Conservation (phyloP, 2,113 vertebrate genomes). For the Drymodes brunneopygia region DNA sequence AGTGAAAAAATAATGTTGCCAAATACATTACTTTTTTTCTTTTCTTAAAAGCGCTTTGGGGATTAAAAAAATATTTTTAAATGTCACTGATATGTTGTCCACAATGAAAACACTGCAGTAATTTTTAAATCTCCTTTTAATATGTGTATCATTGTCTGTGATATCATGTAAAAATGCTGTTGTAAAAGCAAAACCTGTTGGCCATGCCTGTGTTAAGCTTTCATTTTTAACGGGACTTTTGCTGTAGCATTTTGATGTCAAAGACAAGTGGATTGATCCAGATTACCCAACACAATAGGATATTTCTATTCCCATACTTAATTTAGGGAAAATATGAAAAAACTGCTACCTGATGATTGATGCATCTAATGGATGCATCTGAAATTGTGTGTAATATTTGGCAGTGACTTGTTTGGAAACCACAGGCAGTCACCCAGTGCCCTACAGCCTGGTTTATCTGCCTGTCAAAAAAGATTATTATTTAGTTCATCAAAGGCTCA, state of each 20-base stretch:
- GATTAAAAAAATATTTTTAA: neutral
- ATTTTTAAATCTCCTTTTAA: neutral
- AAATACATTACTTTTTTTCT: neutral
- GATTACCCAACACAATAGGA: neutral
- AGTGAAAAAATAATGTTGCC: neutral
- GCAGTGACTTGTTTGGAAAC: neutral
- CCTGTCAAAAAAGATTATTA: neutral
- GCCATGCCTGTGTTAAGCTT: neutral
- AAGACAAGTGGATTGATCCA: neutral
- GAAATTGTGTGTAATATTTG: neutral
- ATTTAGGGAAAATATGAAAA: neutral
- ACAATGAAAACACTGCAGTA: neutral
- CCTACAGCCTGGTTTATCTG: neutral
- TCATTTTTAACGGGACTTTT: neutral
- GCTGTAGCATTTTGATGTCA: neutral
- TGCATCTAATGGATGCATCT: neutral
- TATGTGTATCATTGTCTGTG: neutral
- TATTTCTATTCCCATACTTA: neutral
- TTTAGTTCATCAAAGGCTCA: neutral
- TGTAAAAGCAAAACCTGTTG: neutral
- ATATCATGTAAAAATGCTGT: neutral
- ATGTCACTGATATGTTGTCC: neutral
- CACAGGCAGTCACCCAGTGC: neutral
- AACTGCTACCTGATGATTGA: neutral
- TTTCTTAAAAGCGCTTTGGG: neutral